phyloP scores from a whole-genome alignment of 2,797 vertebrate species.

The Anas capensis region DNA sequence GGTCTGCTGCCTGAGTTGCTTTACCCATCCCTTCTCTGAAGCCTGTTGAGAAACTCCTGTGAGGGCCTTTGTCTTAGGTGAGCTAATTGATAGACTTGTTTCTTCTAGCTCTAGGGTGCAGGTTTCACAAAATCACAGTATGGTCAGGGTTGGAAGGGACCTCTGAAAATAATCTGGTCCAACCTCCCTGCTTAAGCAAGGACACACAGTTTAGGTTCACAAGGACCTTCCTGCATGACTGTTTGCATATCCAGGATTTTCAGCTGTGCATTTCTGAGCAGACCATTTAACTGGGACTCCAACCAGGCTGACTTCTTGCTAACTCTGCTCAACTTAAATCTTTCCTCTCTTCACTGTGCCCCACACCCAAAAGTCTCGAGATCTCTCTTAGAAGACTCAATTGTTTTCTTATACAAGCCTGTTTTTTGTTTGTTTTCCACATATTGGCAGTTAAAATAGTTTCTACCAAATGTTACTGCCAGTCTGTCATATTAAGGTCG shows the following conservation, averaged over 20 bases:
- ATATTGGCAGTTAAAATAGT: neutral
- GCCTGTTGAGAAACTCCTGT: neutral
- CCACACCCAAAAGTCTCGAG: neutral
- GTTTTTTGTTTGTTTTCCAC: neutral
- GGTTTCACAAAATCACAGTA: neutral
- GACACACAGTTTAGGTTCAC: neutral
- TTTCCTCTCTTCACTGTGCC: neutral
- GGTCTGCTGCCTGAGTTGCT: neutral
- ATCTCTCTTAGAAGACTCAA: neutral
- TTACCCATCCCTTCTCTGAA: neutral
- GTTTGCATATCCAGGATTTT: fast-evolving
- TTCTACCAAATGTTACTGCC: neutral
- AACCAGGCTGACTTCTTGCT: neutral
- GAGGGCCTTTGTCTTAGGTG: neutral
- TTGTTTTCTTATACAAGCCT: neutral
- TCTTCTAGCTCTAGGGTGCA: neutral
- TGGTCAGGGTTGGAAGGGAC: neutral
- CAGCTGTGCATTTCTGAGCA: neutral
- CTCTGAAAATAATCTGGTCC: neutral
- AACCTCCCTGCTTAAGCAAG: neutral
- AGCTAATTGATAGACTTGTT: neutral
- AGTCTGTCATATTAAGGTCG: neutral
- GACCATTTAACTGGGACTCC: neutral
- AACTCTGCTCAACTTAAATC: neutral
- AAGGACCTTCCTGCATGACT: neutral